phyloP scores from a whole-genome alignment of 2,888 invertebrate species.

The Heliothis peltigera region DNA sequence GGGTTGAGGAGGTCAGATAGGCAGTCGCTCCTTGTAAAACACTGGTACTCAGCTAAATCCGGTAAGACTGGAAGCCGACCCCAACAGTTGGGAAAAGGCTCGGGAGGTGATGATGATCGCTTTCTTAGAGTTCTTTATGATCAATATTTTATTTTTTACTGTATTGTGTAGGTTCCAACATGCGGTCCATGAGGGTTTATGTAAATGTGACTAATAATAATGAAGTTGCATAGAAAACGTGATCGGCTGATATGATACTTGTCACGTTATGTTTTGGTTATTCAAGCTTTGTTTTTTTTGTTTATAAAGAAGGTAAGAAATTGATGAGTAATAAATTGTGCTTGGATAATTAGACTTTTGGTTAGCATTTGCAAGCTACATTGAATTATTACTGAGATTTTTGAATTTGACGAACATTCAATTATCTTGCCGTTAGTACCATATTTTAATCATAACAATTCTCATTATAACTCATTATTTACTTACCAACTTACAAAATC shows the following conservation, averaged over 20 bases:
- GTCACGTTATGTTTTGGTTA: slow-evolving; percentile 23
- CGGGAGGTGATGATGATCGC: too few species aligned
- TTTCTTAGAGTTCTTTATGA: slow-evolving; percentile 63
- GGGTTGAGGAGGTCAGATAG: too few species aligned
- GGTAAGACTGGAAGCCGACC: too few species aligned
- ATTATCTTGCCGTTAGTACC: neutral
- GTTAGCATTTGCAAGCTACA: too few species aligned
- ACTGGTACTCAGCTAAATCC: too few species aligned
- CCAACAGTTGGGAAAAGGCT: too few species aligned
- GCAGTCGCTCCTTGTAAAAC: too few species aligned
- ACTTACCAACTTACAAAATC: neutral
- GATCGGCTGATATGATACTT: slow-evolving; percentile 5
- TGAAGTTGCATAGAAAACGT: slow-evolving; percentile 3
- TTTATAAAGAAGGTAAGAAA: neutral
- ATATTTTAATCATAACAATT: neutral
- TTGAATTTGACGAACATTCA: slow-evolving; percentile 6
- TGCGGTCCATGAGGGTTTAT: slow-evolving; percentile 17
- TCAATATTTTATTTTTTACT: slow-evolving; percentile 43
- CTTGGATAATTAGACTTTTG: too few species aligned
- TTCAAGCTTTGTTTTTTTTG: slow-evolving; percentile 13
- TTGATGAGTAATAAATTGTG: slow-evolving; percentile 5
- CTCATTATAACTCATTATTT: neutral
- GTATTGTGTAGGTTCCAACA: slow-evolving; percentile 29
- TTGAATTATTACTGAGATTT: neutral
- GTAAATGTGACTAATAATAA: slow-evolving; percentile 28